Evolutionary conservation across 2,888 invertebrate species (phyloP).

Genomic region (Meiosimyza decipiens): DNA sequence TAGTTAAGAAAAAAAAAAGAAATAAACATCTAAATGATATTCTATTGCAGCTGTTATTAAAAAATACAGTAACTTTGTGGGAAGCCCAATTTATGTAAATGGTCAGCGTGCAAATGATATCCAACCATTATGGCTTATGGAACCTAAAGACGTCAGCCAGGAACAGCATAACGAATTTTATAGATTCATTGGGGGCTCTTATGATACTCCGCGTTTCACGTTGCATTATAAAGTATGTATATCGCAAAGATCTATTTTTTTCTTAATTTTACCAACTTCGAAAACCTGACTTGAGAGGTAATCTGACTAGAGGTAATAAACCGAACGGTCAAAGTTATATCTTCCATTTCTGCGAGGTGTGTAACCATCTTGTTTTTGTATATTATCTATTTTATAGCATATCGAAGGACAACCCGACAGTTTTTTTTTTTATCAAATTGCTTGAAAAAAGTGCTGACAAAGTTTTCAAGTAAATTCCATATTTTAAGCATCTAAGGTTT

Average conservation of each 20-base stretch:
- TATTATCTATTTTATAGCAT: no score
- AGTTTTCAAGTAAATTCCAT: no score
- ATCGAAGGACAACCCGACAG: no score
- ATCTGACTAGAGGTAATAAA: no score
- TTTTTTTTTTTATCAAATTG: no score
- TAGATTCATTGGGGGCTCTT: conserved; percentile 85
- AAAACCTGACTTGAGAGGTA: neutral
- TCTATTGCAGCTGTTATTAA: conserved; percentile 80
- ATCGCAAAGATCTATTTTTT: no score
- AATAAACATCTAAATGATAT: neutral
- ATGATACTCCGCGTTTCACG: conserved; percentile 88
- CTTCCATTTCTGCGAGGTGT: no score
- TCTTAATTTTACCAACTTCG: no score
- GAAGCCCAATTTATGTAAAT: conserved; percentile 91
- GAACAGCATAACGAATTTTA: conserved; percentile 95
- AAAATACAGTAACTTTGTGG: conserved; percentile 98
- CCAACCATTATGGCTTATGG: conserved; percentile 93
- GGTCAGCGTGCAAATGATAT: conserved; percentile 89
- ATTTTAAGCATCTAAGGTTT: no score
- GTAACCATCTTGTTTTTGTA: no score
- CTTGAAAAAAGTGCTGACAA: no score
- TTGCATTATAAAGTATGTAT: conserved; percentile 81
- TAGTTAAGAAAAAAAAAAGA: neutral
- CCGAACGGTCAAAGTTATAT: no score
- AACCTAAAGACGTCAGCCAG: conserved; percentile 85